phyloP scores from a whole-genome alignment of 2,113 vertebrate species.

The Pteruthius melanotis region DNA sequence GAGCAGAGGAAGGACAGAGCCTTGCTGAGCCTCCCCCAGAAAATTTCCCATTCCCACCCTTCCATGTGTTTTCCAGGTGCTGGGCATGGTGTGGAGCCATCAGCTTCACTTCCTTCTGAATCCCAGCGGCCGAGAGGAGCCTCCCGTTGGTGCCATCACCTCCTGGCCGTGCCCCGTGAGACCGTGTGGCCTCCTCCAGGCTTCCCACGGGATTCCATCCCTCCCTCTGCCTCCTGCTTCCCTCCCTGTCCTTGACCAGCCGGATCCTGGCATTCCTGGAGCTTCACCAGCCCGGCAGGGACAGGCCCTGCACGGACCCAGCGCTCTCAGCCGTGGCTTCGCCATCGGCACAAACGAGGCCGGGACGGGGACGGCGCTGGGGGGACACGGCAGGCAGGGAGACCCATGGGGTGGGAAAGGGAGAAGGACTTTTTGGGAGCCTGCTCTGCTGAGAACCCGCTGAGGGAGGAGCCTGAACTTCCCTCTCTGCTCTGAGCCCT shows the following conservation, averaged over 20 bases:
- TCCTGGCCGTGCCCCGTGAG: background rate
- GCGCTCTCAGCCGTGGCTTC: background rate
- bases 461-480: background rate
- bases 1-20: background rate
- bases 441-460: background rate
- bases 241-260: background rate
- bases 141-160: background rate
- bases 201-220: background rate
- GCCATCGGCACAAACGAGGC: no score
- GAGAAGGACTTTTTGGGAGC: background rate
- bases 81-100: accelerated
- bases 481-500: background rate
- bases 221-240: background rate
- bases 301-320: accelerated
- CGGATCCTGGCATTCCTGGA: background rate
- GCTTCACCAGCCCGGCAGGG: background rate
- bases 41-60: background rate
- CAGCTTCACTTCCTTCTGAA: background rate
- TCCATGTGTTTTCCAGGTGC: accelerated
- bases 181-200: background rate
- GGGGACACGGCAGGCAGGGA: background rate
- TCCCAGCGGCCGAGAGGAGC: background rate
- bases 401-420: background rate
- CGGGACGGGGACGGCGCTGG: accelerated
- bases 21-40: background rate